phyloP scores from a whole-genome alignment of 64 coral and sea anemone species.

The Dendrophyllia cribrosa region DNA sequence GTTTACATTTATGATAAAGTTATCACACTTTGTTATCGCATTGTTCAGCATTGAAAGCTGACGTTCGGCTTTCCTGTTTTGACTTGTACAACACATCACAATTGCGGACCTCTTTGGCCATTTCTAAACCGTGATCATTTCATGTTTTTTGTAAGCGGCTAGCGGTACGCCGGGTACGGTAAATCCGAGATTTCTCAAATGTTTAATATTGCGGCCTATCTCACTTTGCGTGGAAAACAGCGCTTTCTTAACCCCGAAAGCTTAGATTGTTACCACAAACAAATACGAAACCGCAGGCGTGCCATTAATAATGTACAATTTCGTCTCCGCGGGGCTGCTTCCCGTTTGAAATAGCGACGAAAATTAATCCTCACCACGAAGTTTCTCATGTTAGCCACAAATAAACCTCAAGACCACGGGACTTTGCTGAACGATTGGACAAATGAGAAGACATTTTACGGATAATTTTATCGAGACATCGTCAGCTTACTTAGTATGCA shows the following conservation, averaged over 20 bases:
- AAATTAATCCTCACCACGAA: conserved; percentile 15
- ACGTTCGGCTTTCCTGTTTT: conserved; percentile 10
- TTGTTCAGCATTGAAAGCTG: conserved; percentile 24
- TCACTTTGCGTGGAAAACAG: not conserved
- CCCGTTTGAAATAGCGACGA: conserved; percentile 33
- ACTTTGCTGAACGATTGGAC: not conserved
- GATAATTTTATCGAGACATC: not conserved
- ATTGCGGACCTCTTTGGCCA: too few species aligned
- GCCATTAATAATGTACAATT: conserved; percentile 32
- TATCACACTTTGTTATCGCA: conserved; percentile 36
- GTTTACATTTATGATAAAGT: conserved; percentile 56
- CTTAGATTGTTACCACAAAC: conserved; percentile 34
- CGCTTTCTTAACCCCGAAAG: conserved; percentile 1
- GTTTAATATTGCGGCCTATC: not conserved
- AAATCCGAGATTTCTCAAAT: not conserved
- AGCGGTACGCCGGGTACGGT: too few species aligned
- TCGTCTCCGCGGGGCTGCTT: conserved; percentile 18
- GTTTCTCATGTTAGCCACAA: not conserved
- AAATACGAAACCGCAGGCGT: conserved; percentile 32
- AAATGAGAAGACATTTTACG: not conserved
- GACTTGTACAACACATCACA: conserved; percentile 4
- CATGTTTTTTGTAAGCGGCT: not conserved
- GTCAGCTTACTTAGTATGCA: conserved; percentile 24
- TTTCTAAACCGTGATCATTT: not conserved
- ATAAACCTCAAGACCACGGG: not conserved